Conservation (phyloP, 2,888 invertebrate species). For the Bugula neritina region DNA sequence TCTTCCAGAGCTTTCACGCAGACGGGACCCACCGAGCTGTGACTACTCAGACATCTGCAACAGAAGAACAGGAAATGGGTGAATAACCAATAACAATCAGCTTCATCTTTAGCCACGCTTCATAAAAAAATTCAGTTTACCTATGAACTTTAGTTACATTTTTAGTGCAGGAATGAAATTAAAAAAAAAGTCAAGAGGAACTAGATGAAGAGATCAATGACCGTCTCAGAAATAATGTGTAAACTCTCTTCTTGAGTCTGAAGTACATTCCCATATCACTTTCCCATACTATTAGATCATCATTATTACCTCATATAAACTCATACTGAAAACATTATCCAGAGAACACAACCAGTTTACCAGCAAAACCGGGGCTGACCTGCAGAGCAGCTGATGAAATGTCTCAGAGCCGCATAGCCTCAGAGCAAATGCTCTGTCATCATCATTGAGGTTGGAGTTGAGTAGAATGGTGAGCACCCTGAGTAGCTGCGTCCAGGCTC, state of each 20-base stretch:
- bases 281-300: too few species aligned
- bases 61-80: background rate
- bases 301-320: too few species aligned
- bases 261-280: too few species aligned
- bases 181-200: too few species aligned
- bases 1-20: background rate
- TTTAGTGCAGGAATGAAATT: too few species aligned
- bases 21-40: background rate
- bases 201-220: too few species aligned
- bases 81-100: too few species aligned
- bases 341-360: background rate
- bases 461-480: constrained; percentile 9
- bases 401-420: constrained; percentile 17
- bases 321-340: background rate
- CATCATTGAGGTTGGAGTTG: constrained; percentile 25
- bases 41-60: background rate
- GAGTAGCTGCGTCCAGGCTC: constrained; percentile 10
- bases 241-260: too few species aligned
- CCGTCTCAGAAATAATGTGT: too few species aligned
- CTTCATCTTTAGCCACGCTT: too few species aligned
- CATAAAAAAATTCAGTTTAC: too few species aligned
- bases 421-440: constrained; percentile 19
- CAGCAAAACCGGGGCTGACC: background rate
- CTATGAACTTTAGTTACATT: too few species aligned
- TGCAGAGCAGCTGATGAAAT: constrained; percentile 1